These are phyloP conservation scores for Orius laevigatus DNA, from an alignment of 1,140 invertebrate genomes.

Conservation along the genomic window DNA sequence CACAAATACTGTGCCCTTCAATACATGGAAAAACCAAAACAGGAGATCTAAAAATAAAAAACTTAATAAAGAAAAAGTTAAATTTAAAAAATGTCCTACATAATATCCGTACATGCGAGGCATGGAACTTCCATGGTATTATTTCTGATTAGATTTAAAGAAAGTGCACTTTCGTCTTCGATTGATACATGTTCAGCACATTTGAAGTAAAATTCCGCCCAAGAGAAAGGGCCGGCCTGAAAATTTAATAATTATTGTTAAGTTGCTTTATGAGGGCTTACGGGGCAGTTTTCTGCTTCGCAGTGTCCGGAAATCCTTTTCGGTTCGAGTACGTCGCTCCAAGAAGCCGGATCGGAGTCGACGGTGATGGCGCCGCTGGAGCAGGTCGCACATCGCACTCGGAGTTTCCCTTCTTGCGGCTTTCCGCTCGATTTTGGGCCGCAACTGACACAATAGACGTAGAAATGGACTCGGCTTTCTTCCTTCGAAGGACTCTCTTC, in stretches of 20 bases:
- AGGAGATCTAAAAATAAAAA: no score
- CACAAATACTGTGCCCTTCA: conserved; percentile 74
- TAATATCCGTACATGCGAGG: conserved; percentile 59
- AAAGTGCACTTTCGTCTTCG: conserved; percentile 54
- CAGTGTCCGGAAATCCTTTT: conserved; percentile 48
- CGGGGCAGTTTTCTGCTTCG: conserved; percentile 24
- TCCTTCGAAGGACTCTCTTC: no score
- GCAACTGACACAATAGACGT: conserved; percentile 48
- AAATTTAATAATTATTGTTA: conserved; percentile 1
- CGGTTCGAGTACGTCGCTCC: conserved; percentile 60
- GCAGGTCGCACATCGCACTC: conserved; percentile 42
- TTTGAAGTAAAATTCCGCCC: conserved; percentile 75
- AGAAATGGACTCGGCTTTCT: conserved; percentile 50
- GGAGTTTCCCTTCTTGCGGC: background rate
- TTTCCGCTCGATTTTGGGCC: conserved; percentile 41
- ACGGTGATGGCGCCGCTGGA: conserved; percentile 68
- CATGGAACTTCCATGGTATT: conserved; percentile 62
- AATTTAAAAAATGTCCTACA: conserved; percentile 33
- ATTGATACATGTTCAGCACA: conserved; percentile 56
- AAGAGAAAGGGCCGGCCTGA: conserved; percentile 30
- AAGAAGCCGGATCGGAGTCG: conserved; percentile 59
- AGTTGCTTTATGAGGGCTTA: conserved; percentile 14
- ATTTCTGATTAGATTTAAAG: conserved; percentile 56
- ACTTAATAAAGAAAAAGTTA: no score
- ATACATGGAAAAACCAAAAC: no score